These are phyloP conservation scores for Wasmannia auropunctata DNA, from an alignment of 1,140 invertebrate species.

Conservation along the genomic window DNA sequence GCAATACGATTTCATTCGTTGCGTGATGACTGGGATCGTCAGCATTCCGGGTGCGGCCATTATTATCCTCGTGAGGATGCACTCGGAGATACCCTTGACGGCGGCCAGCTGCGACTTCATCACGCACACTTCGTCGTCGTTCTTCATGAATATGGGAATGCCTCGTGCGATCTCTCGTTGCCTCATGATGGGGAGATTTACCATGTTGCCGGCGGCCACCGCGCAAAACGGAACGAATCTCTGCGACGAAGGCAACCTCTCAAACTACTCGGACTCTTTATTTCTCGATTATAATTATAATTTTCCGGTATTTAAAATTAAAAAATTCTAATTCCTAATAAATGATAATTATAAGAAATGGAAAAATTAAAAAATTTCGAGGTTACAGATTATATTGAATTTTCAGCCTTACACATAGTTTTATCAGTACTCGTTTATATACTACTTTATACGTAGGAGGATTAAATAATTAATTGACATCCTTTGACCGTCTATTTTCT, in stretches of 20 bases:
- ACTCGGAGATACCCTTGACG: slow-evolving; percentile 86
- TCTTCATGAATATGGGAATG: slow-evolving; percentile 71
- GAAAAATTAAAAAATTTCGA: background rate
- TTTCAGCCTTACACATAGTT: background rate
- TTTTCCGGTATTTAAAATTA: background rate
- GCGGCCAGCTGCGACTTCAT: slow-evolving; percentile 82
- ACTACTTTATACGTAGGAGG: slow-evolving; percentile 10
- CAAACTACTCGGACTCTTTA: background rate
- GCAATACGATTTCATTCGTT: slow-evolving; percentile 25
- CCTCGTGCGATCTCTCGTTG: slow-evolving; percentile 86
- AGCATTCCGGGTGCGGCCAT: slow-evolving; percentile 88
- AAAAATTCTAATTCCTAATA: background rate
- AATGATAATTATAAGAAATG: background rate
- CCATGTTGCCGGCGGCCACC: slow-evolving; percentile 87
- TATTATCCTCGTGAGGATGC: slow-evolving; percentile 87
- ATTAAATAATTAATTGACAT: background rate
- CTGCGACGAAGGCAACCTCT: slow-evolving; percentile 20
- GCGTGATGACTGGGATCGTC: slow-evolving; percentile 59
- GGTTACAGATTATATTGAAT: background rate
- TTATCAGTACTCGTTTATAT: background rate
- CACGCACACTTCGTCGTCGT: slow-evolving; percentile 33
- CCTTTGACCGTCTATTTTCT: background rate
- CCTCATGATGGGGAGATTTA: slow-evolving; percentile 88
- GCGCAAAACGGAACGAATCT: slow-evolving; percentile 87
- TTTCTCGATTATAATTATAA: background rate